Evolutionary conservation across 2,797 vertebrate species (phyloP).

Genomic region (Thaleichthys pacificus): DNA sequence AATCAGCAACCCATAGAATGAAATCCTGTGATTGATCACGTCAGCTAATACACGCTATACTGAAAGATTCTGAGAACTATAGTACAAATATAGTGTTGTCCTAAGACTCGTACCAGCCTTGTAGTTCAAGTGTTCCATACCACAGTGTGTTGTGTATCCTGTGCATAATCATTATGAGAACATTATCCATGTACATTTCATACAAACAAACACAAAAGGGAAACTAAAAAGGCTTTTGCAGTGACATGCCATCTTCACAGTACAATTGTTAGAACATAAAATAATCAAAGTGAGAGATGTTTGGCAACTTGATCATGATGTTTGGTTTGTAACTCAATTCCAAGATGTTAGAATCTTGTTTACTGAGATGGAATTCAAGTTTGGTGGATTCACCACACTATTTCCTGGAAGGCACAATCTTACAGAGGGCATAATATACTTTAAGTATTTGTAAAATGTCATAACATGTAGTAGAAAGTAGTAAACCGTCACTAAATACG

Average conservation of each 20-base stretch:
- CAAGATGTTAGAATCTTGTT: not conserved
- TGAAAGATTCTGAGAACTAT: conserved; percentile 14
- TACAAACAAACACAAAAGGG: not conserved
- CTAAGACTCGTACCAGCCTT: conserved; percentile 13
- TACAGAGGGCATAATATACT: not conserved
- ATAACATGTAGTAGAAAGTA: not conserved
- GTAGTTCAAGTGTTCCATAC: conserved; percentile 35
- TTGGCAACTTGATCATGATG: conserved; percentile 25
- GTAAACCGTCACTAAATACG: not conserved
- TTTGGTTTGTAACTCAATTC: conserved; percentile 8
- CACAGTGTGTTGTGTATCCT: conserved; percentile 16
- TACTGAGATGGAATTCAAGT: conserved; percentile 4
- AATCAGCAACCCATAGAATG: not conserved
- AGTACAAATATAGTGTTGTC: not conserved
- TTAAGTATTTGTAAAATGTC: too few species aligned
- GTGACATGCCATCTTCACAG: conserved; percentile 42
- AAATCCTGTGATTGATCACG: not conserved
- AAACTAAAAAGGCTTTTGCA: conserved; percentile 24
- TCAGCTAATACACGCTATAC: not conserved
- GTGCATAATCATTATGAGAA: conserved; percentile 56
- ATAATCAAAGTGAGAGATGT: conserved; percentile 28
- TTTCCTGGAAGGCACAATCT: not conserved
- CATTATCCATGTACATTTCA: conserved; percentile 52
- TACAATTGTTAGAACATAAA: conserved; percentile 34
- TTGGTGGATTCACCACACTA: not conserved